Evolutionary conservation across 2,888 invertebrate species (phyloP).

Genomic region (Dyspetes luteomarginatus): DNA sequence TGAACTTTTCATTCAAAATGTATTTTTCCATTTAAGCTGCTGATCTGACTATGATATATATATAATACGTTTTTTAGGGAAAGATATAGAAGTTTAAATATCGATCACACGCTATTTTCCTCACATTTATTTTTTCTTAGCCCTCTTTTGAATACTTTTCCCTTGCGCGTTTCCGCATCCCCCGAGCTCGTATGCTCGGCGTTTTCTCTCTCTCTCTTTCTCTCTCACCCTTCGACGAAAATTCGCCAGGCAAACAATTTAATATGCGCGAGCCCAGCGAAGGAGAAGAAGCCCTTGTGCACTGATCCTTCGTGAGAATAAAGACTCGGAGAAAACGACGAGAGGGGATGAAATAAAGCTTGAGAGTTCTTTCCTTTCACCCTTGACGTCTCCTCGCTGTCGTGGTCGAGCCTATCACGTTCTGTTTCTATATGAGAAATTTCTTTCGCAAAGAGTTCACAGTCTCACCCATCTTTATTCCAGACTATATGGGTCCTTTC

Average conservation of each 20-base stretch:
- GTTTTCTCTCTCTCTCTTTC: slow-evolving; percentile 35
- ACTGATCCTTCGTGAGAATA: slow-evolving; percentile 65
- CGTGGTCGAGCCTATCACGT: slow-evolving; percentile 6
- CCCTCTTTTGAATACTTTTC: background rate
- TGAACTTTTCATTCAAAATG: too few relatives aligned
- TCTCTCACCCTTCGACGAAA: slow-evolving; percentile 61
- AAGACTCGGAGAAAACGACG: slow-evolving; percentile 40
- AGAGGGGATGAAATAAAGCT: slow-evolving; percentile 45
- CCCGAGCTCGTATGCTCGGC: too few relatives aligned
- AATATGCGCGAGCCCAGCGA: slow-evolving; percentile 74
- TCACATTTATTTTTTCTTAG: background rate
- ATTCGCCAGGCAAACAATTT: slow-evolving; percentile 76
- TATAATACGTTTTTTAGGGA: too few relatives aligned
- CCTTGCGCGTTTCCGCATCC: slow-evolving; percentile 1
- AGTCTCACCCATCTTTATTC: slow-evolving; percentile 70
- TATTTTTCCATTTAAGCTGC: too few relatives aligned
- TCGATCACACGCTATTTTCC: background rate
- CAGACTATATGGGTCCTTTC: too few relatives aligned
- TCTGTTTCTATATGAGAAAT: slow-evolving; percentile 29
- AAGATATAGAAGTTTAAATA: background rate
- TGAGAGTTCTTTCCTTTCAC: slow-evolving; percentile 57
- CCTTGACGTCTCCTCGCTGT: slow-evolving; percentile 16
- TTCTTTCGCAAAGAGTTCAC: slow-evolving; percentile 22
- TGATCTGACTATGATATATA: too few relatives aligned
- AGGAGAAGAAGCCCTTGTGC: slow-evolving; percentile 33